phyloP scores from a whole-genome alignment of 1,140 invertebrate species.

The Papilio glaucus region DNA sequence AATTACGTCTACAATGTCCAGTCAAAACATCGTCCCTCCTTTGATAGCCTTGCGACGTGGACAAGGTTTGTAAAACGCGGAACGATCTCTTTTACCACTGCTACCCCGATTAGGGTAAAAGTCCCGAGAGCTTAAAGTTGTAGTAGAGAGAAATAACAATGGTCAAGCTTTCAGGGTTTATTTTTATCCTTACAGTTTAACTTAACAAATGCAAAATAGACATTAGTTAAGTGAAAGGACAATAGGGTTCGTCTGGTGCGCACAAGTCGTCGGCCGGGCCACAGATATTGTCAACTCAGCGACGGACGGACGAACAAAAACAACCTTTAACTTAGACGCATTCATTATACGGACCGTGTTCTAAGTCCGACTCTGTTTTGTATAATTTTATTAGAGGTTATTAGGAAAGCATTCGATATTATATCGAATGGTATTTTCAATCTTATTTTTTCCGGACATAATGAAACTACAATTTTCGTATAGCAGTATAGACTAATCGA shows the following conservation, averaged over 20 bases:
- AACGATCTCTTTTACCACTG: background rate
- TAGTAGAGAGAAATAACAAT: background rate
- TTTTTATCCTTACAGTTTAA: conserved; percentile 3
- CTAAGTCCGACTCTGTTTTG: conserved; percentile 25
- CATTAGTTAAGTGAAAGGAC: conserved; percentile 30
- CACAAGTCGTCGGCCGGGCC: background rate
- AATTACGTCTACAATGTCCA: no score
- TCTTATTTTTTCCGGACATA: no score
- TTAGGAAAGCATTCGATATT: conserved; percentile 33
- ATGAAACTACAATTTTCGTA: no score
- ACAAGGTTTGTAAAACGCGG: background rate
- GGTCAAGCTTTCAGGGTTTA: background rate
- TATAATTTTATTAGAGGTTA: conserved; percentile 36
- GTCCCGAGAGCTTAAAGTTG: background rate
- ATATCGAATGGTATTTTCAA: background rate
- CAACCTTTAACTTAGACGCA: conserved; percentile 35
- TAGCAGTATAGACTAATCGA: no score
- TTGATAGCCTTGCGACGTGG: background rate
- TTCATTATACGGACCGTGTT: conserved; percentile 35
- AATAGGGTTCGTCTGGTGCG: conserved; percentile 7
- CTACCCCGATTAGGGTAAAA: background rate
- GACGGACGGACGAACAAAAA: conserved; percentile 35
- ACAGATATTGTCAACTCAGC: conserved; percentile 23
- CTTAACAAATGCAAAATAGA: conserved; percentile 16
- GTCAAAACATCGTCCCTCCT: no score